phyloP scores from a whole-genome alignment of 2,113 vertebrate species.

The Nerophis ophidion region DNA sequence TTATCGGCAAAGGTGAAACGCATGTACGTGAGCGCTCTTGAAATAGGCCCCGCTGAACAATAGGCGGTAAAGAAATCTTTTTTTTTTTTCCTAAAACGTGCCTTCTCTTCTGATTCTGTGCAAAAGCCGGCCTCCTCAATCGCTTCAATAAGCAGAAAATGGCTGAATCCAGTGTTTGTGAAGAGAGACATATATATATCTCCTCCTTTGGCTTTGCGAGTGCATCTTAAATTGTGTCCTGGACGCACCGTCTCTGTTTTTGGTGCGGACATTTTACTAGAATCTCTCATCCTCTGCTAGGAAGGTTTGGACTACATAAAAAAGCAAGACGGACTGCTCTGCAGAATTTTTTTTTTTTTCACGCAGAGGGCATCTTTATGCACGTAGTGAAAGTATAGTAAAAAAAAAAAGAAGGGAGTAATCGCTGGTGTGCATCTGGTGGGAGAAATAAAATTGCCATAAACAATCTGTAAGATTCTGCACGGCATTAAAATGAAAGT shows the following conservation, averaged over 20 bases:
- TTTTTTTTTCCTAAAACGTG: too few relatives aligned
- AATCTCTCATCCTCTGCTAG: conserved; percentile 5
- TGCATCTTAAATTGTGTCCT: background rate
- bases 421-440: background rate
- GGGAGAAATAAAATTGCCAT: background rate
- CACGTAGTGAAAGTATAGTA: background rate
- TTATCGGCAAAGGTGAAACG: too few relatives aligned
- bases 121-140: too few relatives aligned
- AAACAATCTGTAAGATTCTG: background rate
- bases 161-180: background rate
- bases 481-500: background rate
- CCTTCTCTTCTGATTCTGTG: too few relatives aligned
- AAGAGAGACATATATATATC: background rate
- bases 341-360: background rate
- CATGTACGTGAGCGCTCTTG: too few relatives aligned
- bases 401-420: background rate
- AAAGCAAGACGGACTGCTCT: background rate
- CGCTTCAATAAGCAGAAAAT: too few relatives aligned
- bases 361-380: background rate
- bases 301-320: background rate
- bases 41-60: too few relatives aligned
- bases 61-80: too few relatives aligned
- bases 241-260: conserved; percentile 16
- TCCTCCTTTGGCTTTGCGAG: background rate
- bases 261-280: conserved; percentile 13